Base-by-base conservation (phyloP, 2,797 vertebrate species). In the Anniella stebbinsi region DNA sequence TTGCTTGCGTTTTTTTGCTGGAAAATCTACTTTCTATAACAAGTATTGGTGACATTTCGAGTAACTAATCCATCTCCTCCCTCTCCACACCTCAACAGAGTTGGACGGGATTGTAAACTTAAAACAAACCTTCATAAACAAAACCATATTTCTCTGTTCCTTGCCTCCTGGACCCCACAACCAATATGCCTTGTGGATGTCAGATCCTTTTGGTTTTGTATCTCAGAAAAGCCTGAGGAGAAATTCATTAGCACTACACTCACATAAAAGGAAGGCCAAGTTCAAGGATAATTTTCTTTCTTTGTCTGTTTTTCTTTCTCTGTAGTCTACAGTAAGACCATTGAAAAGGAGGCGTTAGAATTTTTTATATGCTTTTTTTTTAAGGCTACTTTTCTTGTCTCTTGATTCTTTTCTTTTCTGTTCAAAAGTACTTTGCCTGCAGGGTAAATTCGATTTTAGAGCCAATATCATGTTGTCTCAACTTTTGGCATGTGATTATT, bases 21-120 rank as follows among this genome's bases (percentile, higher is more conserved):
- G 6, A 4, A 38, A 9, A 45, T 70, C 77, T 0, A 30, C 1
- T 17, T 17, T 80, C 28, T 3, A 0, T 11, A 81, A 89, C 78
- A 70, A 66, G 15, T 1, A 1, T 1, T 72, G 2, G 84, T 11
- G 2, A 51, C 3, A 0, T 80, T 21, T 1, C 81, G 23, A 18
- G 45, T 57, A 18, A 80, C 2, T 38, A 51, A 18, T 66, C 4
- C 36, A 1, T 18, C 17, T 33, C 17, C 0, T 0, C 15, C 3
- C 2, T 28, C 8, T 1, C 2, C 0, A 38, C 9, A 0, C 4
- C 0, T 60, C 60, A 6, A 23, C 70, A 9, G 48, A 17, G 18
- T 1, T 5, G 0, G 0, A 8, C 0, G 28, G 33, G 45, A 57
- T 83, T 69, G 36, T 77, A 90, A 90, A 78, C 60, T 28, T 21